Evolutionary conservation across 2,113 vertebrate genomes (phyloP).

Genomic region (Erpornis zantholeuca): DNA sequence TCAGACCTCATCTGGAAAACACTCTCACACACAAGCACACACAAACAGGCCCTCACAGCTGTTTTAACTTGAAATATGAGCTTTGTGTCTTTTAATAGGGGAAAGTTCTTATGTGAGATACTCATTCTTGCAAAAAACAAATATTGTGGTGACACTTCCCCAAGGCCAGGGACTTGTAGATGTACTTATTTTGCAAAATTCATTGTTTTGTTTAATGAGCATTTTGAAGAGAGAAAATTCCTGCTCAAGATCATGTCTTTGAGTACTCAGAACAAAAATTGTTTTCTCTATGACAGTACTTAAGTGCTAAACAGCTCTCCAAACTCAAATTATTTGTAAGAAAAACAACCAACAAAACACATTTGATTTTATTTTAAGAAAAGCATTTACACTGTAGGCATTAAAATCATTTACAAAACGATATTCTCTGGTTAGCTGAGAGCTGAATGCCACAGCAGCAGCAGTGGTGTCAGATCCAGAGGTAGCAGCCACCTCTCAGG

Average conservation of each 20-base stretch:
- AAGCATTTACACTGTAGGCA: background rate
- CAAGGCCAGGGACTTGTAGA: background rate
- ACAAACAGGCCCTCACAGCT: background rate
- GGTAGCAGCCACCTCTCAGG: background rate
- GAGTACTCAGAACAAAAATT: background rate
- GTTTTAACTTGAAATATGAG: background rate
- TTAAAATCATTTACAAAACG: background rate
- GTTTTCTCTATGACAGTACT: background rate
- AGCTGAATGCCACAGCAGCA: background rate
- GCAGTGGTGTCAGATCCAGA: background rate
- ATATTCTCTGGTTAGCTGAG: background rate
- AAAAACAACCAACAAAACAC: background rate
- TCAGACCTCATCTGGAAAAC: background rate
- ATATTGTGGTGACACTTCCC: background rate
- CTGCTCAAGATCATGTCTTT: background rate
- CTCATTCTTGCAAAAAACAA: background rate
- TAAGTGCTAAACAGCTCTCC: background rate
- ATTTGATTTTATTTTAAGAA: background rate
- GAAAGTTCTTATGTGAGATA: background rate
- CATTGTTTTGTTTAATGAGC: background rate
- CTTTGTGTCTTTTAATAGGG: background rate
- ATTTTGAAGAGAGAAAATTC: background rate
- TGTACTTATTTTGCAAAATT: background rate
- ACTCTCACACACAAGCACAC: background rate
- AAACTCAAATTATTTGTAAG: background rate